These are phyloP conservation scores for Neodiprion pinetum DNA, from an alignment of 1,140 invertebrate genomes.

Conservation along the genomic window DNA sequence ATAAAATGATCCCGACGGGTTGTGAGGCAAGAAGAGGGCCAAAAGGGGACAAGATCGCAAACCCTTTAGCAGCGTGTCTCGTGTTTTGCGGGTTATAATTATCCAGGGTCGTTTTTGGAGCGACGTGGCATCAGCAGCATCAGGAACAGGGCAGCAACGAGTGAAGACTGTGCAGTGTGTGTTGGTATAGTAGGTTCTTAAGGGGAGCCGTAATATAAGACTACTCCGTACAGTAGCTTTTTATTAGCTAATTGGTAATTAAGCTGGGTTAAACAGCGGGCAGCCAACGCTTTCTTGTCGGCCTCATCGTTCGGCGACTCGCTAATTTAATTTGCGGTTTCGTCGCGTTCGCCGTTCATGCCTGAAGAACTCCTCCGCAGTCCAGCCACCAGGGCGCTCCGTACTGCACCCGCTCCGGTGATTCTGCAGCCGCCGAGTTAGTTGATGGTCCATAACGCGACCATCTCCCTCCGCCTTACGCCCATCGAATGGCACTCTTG, in stretches of 20 bases:
- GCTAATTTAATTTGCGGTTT: constrained; percentile 60
- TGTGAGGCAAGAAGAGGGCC: neutral
- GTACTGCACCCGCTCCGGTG: neutral
- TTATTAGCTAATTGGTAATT: constrained; percentile 60
- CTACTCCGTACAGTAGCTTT: constrained; percentile 44
- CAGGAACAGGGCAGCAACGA: constrained; percentile 13
- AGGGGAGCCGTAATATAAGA: constrained; percentile 40
- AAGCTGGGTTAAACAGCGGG: constrained; percentile 52
- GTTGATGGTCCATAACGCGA: neutral
- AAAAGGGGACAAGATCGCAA: constrained; percentile 7
- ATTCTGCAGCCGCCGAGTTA: neutral
- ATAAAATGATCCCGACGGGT: neutral
- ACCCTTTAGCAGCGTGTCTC: constrained; percentile 37
- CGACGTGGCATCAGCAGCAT: neutral
- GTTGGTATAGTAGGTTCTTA: constrained; percentile 26
- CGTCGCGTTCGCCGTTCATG: constrained; percentile 43
- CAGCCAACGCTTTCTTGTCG: constrained; percentile 52
- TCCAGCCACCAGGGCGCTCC: neutral
- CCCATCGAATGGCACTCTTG: neutral
- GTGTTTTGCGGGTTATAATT: constrained; percentile 56
- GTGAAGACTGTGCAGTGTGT: neutral
- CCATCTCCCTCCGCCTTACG: neutral
- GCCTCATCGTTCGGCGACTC: constrained; percentile 45
- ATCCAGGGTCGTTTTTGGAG: constrained; percentile 39
- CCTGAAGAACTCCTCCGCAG: constrained; percentile 4